These are phyloP conservation scores for Umimayanthus chanpuru DNA, from an alignment of 92 coral and sea anemone genomes.

Conservation along the genomic window DNA sequence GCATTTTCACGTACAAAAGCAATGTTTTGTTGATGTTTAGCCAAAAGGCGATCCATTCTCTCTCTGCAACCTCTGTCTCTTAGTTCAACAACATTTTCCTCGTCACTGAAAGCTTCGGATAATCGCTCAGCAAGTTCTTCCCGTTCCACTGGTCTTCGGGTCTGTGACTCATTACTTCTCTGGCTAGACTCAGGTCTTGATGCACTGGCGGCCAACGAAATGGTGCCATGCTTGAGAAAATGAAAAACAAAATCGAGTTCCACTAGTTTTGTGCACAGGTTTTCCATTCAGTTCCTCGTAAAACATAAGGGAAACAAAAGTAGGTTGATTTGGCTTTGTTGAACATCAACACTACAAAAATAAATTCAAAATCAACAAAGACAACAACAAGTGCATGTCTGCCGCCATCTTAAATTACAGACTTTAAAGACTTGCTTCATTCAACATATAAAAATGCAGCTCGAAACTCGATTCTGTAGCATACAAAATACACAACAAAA, in stretches of 20 bases:
- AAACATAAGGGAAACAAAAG: background rate
- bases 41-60: conserved; percentile 25
- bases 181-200: conserved; percentile 22
- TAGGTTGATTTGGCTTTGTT: no score
- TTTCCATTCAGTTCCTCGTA: background rate
- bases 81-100: conserved; percentile 29
- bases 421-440: background rate
- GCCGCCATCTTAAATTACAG: background rate
- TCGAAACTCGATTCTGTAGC: background rate
- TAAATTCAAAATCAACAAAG: no score
- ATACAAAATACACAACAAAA: background rate
- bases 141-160: conserved; percentile 34
- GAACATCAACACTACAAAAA: no score
- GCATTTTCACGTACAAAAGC: no score
- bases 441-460: background rate
- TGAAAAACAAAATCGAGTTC: background rate
- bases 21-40: conserved; percentile 31
- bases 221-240: conserved; percentile 1
- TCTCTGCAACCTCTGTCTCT: conserved; percentile 24
- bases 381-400: no score
- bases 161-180: conserved; percentile 21
- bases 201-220: conserved; percentile 4
- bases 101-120: conserved; percentile 29
- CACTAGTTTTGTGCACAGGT: background rate
- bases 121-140: conserved; percentile 28